Evolutionary conservation across 2,888 invertebrate genomes (phyloP), one percentile per base, ranked within the genome.

Genomic region (Perithous albicinctus): DNA sequence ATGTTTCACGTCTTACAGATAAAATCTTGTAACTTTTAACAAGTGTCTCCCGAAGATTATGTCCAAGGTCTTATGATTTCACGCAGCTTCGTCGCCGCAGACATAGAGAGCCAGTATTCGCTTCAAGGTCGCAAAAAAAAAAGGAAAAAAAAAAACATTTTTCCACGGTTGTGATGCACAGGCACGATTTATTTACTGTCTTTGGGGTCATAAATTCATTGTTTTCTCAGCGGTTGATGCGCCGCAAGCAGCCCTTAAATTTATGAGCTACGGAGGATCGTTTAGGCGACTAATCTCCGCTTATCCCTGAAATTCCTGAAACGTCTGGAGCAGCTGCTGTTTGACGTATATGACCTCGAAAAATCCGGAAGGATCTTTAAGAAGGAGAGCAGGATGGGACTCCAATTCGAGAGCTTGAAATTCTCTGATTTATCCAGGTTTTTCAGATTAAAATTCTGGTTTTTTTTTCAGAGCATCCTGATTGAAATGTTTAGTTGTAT

Each of bases 251-350:
- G 61, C 48, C 26, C n/a, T 15, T 59, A 23, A 67, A 81, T 81
- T 77, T 73, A 73, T 77, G 77, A 43, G 72, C 51, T 67, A 61
- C 63, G 72, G 66, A 64, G 48, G 59, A 77, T 73, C 78, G 59
- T 72, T 72, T 23, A 61, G 8, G n/a, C 29, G 38, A 63, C 51
- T 54, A 74, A 74, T 77, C 69, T 69, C n/a, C n/a, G 32, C 67
- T 23, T 67, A 43, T 74, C 67, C 69, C 48, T 61, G 10, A 12
- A 54, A 74, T 69, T 54, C 41, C 43, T 5, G 41, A 63, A 54
- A 26, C 26, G 48, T 1, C 23, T 12, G 20, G 26, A 78, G 67
- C 67, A 56, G 78, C 67, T 48, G 20, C 12, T 15, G 69, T 18
- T 72, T 32, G 41, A 69, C 54, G 26, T 69, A 67, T 41, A 67